phyloP scores from a whole-genome alignment of 2,113 vertebrate species.

The Edolisoma coerulescens region DNA sequence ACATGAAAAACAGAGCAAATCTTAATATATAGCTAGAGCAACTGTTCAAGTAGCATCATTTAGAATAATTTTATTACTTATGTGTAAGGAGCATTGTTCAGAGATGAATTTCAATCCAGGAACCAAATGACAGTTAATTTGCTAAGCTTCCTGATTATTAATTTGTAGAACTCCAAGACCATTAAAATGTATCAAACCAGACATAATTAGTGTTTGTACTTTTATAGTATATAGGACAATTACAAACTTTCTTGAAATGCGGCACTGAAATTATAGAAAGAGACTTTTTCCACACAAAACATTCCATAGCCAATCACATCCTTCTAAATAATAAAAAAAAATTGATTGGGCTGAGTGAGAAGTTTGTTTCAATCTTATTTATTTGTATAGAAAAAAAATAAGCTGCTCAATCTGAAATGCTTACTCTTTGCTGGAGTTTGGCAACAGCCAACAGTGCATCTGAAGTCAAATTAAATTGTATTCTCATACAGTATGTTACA shows the following conservation, averaged over 20 bases:
- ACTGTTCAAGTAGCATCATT: conserved; percentile 82
- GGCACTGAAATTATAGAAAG: not conserved
- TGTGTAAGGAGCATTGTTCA: conserved; percentile 73
- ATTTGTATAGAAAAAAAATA: conserved; percentile 24
- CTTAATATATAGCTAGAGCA: conserved; percentile 76
- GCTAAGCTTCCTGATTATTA: not conserved
- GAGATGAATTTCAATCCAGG: conserved; percentile 60
- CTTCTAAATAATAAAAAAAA: conserved; percentile 64
- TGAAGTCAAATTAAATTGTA: conserved; percentile 75
- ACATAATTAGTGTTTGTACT: conserved; percentile 3
- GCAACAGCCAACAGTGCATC: conserved; percentile 55
- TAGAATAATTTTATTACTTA: conserved; percentile 81
- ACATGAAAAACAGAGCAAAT: conserved; percentile 89
- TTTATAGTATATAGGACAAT: not conserved
- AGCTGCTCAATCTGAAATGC: conserved; percentile 4
- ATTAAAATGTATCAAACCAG: conserved; percentile 23
- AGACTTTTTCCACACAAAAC: not conserved
- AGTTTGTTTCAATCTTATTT: conserved; percentile 54
- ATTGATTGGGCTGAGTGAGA: conserved; percentile 64
- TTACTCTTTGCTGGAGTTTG: conserved; percentile 47
- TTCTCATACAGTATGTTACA: conserved; percentile 69
- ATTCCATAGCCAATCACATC: conserved; percentile 25
- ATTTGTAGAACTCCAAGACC: not conserved
- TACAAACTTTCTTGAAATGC: not conserved
- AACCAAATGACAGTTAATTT: conserved; percentile 56